These are phyloP conservation scores for Drosophila tristis DNA, from an alignment of 1,140 invertebrate genomes.

Conservation along the genomic window DNA sequence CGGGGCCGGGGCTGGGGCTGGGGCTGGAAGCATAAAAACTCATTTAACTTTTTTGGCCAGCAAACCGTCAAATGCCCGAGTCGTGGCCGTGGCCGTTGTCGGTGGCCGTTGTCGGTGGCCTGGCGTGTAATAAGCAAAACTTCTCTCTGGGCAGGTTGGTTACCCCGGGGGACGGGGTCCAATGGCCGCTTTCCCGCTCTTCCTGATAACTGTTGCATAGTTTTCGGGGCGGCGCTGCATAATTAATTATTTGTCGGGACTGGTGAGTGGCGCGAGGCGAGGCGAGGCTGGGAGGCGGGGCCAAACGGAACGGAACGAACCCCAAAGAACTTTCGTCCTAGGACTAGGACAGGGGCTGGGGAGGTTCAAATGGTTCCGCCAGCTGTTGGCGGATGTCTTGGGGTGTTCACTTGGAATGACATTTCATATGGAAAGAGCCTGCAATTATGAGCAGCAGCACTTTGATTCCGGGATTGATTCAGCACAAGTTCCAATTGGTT, in stretches of 20 bases:
- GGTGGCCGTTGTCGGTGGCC: neutral
- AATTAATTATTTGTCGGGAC: conserved; percentile 69
- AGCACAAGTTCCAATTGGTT: too few species aligned
- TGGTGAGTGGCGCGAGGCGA: neutral
- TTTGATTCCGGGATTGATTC: too few species aligned
- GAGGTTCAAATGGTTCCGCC: too few species aligned
- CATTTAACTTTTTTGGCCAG: conserved; percentile 75
- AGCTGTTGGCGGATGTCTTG: too few species aligned
- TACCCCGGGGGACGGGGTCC: neutral
- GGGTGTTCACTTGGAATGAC: neutral
- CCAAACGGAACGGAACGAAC: conserved; percentile 12
- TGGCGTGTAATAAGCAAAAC: conserved; percentile 67
- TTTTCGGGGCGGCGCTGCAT: conserved; percentile 60
- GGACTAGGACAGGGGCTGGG: too few species aligned
- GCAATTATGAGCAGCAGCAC: too few species aligned
- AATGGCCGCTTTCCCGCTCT: neutral
- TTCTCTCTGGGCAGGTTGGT: conserved; percentile 49
- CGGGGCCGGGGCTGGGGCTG: neutral
- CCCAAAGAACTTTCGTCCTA: too few species aligned
- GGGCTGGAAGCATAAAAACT: conserved; percentile 65
- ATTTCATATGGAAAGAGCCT: neutral
- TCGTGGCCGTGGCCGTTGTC: too few species aligned
- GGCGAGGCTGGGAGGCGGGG: too few species aligned
- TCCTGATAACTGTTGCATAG: conserved; percentile 75
- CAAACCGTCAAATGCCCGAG: conserved; percentile 66